A percentile compares a stretch with the other conserved stretches of the same genome.
Conservation (phyloP, 1,140 invertebrate genomes). For the Neodiprion pinetum region DNA sequence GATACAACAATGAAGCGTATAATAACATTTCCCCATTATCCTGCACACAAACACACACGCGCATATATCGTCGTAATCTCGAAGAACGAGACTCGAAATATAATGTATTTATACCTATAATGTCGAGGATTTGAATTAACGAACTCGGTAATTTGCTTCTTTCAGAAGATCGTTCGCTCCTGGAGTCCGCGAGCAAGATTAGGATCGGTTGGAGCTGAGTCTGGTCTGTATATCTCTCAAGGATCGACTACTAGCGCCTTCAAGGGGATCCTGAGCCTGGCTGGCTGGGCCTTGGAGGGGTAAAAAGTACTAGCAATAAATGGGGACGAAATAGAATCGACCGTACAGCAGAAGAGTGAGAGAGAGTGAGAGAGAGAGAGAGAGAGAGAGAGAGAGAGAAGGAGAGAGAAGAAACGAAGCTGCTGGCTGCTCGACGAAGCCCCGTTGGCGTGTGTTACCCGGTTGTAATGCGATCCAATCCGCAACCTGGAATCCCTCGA, state of each 20-base stretch:
- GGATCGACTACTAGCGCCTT: too few species aligned
- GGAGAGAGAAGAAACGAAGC: neutral
- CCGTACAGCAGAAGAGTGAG: constrained; percentile 27
- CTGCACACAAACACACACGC: too few species aligned
- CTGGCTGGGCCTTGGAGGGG: too few species aligned
- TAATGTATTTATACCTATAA: neutral
- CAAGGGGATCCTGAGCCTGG: too few species aligned
- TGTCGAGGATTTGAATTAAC: neutral
- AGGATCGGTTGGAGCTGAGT: too few species aligned
- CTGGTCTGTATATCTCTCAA: too few species aligned
- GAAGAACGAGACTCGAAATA: neutral
- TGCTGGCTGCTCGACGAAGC: neutral
- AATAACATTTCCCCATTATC: too few species aligned
- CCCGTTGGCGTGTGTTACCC: neutral
- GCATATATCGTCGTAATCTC: too few species aligned
- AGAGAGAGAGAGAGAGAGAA: constrained; percentile 4
- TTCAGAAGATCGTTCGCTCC: neutral
- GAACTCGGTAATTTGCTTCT: neutral
- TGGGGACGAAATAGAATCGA: constrained; percentile 20
- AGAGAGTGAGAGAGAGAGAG: too few species aligned
- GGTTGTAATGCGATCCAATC: constrained; percentile 5
- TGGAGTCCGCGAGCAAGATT: neutral
- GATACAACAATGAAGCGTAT: too few species aligned
- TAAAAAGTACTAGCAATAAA: too few species aligned
- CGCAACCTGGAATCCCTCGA: constrained; percentile 4